A percentile compares a stretch with the other conserved stretches of the same genome.
phyloP scores from a whole-genome alignment of 1,140 invertebrate species.

The Macrotrachela quadricornifera region DNA sequence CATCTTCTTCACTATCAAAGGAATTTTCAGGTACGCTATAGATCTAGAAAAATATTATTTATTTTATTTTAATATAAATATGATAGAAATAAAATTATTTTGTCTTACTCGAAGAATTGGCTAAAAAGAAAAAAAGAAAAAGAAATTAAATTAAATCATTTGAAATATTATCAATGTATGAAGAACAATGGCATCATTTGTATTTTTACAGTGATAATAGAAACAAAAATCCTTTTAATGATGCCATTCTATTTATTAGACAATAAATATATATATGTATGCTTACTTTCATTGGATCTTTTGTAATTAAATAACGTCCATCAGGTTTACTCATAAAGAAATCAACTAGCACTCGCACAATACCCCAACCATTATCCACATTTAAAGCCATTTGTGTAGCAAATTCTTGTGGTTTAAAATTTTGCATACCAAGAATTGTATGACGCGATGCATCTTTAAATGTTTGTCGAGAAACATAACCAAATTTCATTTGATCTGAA shows the following conservation, averaged over 20 bases:
- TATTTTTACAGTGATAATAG: too few relatives aligned
- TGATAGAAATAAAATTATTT: too few relatives aligned
- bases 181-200: too few relatives aligned
- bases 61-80: too few relatives aligned
- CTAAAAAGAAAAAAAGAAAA: too few relatives aligned
- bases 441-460: slow-evolving; percentile 82
- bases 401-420: slow-evolving; percentile 93
- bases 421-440: slow-evolving; percentile 88
- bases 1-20: not conserved
- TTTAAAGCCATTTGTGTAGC: slow-evolving; percentile 94
- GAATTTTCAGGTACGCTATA: not conserved
- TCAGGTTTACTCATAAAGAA: slow-evolving; percentile 92
- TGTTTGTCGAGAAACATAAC: slow-evolving; percentile 81
- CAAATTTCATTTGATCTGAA: slow-evolving; percentile 92
- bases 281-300: slow-evolving; percentile 73
- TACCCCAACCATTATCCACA: slow-evolving; percentile 98
- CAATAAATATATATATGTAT: slow-evolving; percentile 11
- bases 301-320: slow-evolving; percentile 90
- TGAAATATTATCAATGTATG: too few relatives aligned
- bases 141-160: too few relatives aligned
- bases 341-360: slow-evolving; percentile 90
- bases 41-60: not conserved
- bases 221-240: too few relatives aligned
- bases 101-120: not conserved
- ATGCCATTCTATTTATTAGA: not conserved